These are phyloP conservation scores for Hanleya hanleyi DNA, from an alignment of 2,888 invertebrate species.

Conservation along the genomic window DNA sequence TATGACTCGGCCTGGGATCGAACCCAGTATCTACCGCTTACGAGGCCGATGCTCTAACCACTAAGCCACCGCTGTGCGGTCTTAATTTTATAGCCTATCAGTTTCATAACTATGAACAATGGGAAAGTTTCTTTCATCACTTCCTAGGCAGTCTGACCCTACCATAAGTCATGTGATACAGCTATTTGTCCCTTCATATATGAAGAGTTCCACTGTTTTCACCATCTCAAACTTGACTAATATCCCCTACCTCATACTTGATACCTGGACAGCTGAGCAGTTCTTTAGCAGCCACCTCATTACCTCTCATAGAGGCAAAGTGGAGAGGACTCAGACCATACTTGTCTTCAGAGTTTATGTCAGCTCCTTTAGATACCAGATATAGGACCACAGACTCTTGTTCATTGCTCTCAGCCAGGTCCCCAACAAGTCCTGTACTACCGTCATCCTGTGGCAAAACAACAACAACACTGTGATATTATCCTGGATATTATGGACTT, in stretches of 20 bases:
- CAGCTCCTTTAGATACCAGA: constrained; percentile 75
- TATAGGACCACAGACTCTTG: constrained; percentile 55
- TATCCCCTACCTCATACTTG: constrained; percentile 79
- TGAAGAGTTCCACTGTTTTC: too few species aligned
- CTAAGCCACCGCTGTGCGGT: too few species aligned
- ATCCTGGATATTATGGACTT: too few species aligned
- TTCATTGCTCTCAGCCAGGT: neutral
- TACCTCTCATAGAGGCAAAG: constrained; percentile 85
- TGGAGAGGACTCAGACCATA: constrained; percentile 82
- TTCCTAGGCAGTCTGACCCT: too few species aligned
- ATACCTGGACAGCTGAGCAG: constrained; percentile 81
- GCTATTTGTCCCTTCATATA: too few species aligned
- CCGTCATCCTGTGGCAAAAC: neutral
- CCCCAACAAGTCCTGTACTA: neutral
- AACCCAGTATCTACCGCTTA: too few species aligned
- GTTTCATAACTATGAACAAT: neutral
- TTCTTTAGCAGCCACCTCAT: constrained; percentile 81
- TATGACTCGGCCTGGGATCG: too few species aligned
- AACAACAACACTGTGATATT: too few species aligned
- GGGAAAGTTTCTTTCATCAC: too few species aligned
- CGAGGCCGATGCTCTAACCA: too few species aligned
- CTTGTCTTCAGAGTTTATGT: constrained; percentile 80
- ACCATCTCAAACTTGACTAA: too few species aligned
- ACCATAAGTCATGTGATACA: too few species aligned
- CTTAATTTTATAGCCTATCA: constrained; percentile 1